phyloP scores from a whole-genome alignment of 2,888 invertebrate species.

The Ectemnius lituratus region DNA sequence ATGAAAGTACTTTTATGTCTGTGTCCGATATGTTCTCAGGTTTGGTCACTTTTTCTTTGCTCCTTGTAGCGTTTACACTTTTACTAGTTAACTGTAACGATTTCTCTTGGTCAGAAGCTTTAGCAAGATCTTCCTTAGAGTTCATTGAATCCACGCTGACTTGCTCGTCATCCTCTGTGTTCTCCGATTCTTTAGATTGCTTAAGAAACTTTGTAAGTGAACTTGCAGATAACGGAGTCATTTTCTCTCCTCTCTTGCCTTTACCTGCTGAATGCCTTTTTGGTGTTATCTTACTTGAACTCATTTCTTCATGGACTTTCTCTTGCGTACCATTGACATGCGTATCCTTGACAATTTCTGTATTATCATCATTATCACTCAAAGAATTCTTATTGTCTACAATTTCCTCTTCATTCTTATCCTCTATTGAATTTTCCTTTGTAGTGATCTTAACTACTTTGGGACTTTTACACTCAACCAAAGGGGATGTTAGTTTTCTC shows the following conservation, averaged over 20 bases:
- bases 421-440: conserved; percentile 58
- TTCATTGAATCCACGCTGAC: conserved; percentile 6
- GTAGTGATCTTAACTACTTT: conserved; percentile 66
- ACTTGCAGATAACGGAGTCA: conserved; percentile 41
- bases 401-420: conserved; percentile 13
- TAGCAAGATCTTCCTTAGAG: conserved; percentile 9
- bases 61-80: conserved; percentile 11
- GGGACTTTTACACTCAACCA: conserved; percentile 57
- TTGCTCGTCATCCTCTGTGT: not conserved
- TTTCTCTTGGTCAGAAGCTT: conserved; percentile 4
- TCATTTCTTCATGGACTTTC: conserved; percentile 24
- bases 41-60: conserved; percentile 15
- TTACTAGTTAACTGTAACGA: not conserved
- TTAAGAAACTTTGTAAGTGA: conserved; percentile 62
- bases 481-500: conserved; percentile 67
- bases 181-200: conserved; percentile 41
- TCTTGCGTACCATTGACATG: conserved; percentile 32
- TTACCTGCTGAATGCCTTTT: conserved; percentile 35
- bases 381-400: not conserved
- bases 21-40: conserved; percentile 47
- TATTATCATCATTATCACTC: not conserved
- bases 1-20: conserved; percentile 51
- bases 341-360: conserved; percentile 16
- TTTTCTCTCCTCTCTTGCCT: conserved; percentile 49
- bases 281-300: conserved; percentile 4